Percentiles rank a stretch among this genome's conserved stretches.
These are phyloP conservation scores for Melanaphis sacchari DNA, from an alignment of 1,140 invertebrate species.

Conservation along the genomic window DNA sequence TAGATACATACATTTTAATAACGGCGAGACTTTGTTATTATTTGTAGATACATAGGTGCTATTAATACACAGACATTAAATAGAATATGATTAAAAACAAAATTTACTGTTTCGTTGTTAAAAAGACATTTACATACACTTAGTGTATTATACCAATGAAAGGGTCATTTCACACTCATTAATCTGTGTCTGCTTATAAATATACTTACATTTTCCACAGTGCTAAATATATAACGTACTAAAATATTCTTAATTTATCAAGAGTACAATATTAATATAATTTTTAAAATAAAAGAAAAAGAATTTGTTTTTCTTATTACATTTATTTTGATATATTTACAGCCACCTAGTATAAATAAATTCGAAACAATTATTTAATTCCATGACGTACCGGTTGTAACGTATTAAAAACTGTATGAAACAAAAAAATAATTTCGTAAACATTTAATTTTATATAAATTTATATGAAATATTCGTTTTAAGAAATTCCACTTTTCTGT, in stretches of 20 bases:
- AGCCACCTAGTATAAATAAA: not conserved
- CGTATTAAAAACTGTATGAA: not conserved
- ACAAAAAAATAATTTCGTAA: not conserved
- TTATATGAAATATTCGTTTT: not conserved
- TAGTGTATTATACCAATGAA: not conserved
- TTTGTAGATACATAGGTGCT: not conserved
- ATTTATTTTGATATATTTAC: not conserved
- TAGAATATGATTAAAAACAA: slow-evolving; percentile 9
- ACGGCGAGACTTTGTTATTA: not conserved
- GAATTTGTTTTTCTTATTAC: not conserved
- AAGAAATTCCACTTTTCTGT: not conserved
- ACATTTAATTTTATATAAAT: not conserved
- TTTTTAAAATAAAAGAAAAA: not conserved
- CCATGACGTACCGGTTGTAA: not conserved
- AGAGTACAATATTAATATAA: not conserved
- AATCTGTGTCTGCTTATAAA: slow-evolving; percentile 5
- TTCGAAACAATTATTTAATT: not conserved
- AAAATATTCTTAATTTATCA: not conserved
- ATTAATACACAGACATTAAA: not conserved
- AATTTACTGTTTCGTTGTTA: not conserved
- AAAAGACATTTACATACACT: not conserved
- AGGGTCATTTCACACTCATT: not conserved
- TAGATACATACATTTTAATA: not conserved
- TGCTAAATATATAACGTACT: not conserved
- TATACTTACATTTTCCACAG: not conserved